Percentiles rank a stretch among this genome's conserved stretches.
phyloP scores from a whole-genome alignment of 2,888 invertebrate species.

The Cenopis cana region DNA sequence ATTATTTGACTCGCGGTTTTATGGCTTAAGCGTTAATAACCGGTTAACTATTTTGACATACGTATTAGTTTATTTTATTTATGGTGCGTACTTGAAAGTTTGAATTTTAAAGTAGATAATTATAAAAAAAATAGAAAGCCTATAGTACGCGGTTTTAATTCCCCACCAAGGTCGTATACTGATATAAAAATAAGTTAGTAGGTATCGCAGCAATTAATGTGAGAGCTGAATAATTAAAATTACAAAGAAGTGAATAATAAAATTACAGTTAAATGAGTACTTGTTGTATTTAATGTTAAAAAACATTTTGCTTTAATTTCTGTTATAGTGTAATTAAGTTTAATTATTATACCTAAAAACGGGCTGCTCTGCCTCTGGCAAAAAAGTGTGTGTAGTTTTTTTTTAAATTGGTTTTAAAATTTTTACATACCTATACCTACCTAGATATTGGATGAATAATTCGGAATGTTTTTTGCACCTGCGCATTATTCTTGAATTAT shows the following conservation, averaged over 20 bases:
- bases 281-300: conserved; percentile 20
- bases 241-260: conserved; percentile 21
- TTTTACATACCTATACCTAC: not conserved
- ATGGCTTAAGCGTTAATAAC: conserved; percentile 34
- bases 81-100: conserved; percentile 9
- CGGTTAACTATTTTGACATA: conserved; percentile 31
- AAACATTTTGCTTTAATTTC: conserved; percentile 32
- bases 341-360: conserved; percentile 19
- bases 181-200: not conserved
- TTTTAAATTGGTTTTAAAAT: not conserved
- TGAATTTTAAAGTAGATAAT: not conserved
- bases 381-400: not conserved
- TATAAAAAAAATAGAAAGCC: conserved; percentile 7
- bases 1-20: conserved; percentile 42
- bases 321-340: conserved; percentile 22
- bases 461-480: not conserved
- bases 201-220: conserved; percentile 13
- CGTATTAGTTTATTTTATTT: conserved; percentile 21
- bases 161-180: not conserved
- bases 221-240: conserved; percentile 20
- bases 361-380: not conserved
- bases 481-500: conserved; percentile 14
- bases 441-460: not conserved
- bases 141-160: conserved; percentile 6
- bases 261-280: conserved; percentile 19